Evolutionary conservation across 2,113 vertebrate genomes (phyloP).

Genomic region (Dasypus novemcinctus): DNA sequence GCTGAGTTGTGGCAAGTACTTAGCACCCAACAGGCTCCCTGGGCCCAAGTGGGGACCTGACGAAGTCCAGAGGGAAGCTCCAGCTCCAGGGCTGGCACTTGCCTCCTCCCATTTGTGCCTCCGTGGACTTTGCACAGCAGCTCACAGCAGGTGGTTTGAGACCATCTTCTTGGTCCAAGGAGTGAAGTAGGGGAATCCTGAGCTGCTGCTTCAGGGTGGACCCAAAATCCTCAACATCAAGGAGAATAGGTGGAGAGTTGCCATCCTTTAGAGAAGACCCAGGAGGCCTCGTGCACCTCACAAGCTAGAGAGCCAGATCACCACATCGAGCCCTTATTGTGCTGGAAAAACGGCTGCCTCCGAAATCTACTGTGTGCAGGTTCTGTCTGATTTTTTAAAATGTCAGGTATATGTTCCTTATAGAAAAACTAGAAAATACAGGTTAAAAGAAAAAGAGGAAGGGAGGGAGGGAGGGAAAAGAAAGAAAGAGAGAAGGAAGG

Average conservation of each 20-base stretch:
- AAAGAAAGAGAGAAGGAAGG: fast-evolving
- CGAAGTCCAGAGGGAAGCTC: too few species aligned
- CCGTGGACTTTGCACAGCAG: not conserved
- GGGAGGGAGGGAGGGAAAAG: fast-evolving
- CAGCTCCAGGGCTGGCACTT: too few species aligned
- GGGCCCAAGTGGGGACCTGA: not conserved
- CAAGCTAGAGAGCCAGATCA: not conserved
- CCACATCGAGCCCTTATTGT: not conserved
- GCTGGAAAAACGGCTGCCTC: not conserved
- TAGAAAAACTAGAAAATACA: not conserved
- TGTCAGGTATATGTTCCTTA: not conserved
- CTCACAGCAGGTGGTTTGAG: not conserved
- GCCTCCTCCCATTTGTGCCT: not conserved
- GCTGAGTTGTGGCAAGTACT: not conserved
- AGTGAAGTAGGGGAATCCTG: not conserved
- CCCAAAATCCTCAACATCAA: not conserved
- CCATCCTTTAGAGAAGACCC: not conserved
- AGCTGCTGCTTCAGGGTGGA: not conserved
- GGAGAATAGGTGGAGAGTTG: not conserved
- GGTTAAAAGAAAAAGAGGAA: not conserved
- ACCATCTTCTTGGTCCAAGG: not conserved
- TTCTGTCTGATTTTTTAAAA: not conserved
- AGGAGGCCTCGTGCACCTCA: not conserved
- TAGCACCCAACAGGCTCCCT: not conserved
- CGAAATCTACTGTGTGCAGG: fast-evolving